These are phyloP conservation scores for Dasypolia templi DNA, from an alignment of 2,888 invertebrate genomes.

Conservation along the genomic window DNA sequence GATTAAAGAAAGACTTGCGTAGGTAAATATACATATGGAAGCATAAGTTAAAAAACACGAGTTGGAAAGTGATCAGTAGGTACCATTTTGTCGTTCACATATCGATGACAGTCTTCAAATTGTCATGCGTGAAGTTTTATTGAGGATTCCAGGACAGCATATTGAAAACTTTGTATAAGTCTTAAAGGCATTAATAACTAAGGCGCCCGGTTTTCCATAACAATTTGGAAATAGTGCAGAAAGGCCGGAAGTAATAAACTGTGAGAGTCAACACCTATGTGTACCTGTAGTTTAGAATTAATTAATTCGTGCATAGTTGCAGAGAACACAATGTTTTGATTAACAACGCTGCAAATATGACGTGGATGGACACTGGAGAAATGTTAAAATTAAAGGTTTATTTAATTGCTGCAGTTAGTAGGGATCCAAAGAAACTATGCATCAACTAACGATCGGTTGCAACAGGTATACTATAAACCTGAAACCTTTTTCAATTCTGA, in stretches of 20 bases:
- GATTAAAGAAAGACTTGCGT: neutral
- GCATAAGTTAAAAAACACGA: neutral
- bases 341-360: slow-evolving; percentile 14
- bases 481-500: neutral
- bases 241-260: slow-evolving; percentile 32
- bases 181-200: neutral
- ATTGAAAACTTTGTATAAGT: neutral
- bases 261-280: slow-evolving; percentile 30
- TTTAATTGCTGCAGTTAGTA: neutral
- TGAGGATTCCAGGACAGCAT: neutral
- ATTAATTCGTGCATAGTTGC: slow-evolving; percentile 29
- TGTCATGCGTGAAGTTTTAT: neutral
- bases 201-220: slow-evolving; percentile 20
- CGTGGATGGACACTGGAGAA: neutral
- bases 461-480: neutral
- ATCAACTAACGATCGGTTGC: neutral
- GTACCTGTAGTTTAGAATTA: slow-evolving; percentile 18
- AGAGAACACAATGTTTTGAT: slow-evolving; percentile 22
- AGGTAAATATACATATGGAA: neutral
- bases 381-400: neutral
- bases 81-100: neutral
- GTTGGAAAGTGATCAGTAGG: neutral
- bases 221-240: slow-evolving; percentile 32
- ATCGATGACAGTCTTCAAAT: neutral
- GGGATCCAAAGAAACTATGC: neutral